A percentile compares a stretch with the other conserved stretches of the same genome.
Evolutionary conservation across 2,113 vertebrate genomes (phyloP).

Genomic region (Mesocricetus auratus): DNA sequence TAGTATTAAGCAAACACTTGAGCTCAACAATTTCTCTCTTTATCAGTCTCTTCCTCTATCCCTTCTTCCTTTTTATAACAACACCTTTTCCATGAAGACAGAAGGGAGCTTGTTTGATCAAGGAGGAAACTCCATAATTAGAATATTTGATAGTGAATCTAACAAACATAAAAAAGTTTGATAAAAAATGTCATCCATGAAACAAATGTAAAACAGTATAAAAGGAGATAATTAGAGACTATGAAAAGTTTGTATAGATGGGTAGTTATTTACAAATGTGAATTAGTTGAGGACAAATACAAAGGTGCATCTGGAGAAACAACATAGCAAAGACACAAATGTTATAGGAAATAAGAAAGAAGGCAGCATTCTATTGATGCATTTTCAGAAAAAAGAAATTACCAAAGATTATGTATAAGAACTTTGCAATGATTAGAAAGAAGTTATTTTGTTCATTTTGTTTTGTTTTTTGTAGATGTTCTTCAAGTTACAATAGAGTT

Average conservation of each 20-base stretch:
- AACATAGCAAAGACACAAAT: neutral
- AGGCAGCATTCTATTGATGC: neutral
- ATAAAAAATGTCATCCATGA: neutral
- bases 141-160: neutral
- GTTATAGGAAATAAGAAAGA: conserved; percentile 31
- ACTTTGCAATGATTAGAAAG: neutral
- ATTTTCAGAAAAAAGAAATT: neutral
- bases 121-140: neutral
- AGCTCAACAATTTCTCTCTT: neutral
- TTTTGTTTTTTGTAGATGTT: too few species aligned
- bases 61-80: neutral
- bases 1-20: neutral
- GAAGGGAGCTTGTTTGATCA: neutral
- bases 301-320: neutral
- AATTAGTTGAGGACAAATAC: neutral
- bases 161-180: neutral
- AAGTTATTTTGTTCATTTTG: too few species aligned
- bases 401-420: neutral
- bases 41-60: neutral
- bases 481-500: neutral
- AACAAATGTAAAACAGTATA: neutral
- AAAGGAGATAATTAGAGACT: neutral
- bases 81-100: neutral
- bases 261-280: neutral
- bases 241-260: neutral